Evolutionary conservation across 2,888 invertebrate species (phyloP).

Genomic region (Alentia gelatinosa): DNA sequence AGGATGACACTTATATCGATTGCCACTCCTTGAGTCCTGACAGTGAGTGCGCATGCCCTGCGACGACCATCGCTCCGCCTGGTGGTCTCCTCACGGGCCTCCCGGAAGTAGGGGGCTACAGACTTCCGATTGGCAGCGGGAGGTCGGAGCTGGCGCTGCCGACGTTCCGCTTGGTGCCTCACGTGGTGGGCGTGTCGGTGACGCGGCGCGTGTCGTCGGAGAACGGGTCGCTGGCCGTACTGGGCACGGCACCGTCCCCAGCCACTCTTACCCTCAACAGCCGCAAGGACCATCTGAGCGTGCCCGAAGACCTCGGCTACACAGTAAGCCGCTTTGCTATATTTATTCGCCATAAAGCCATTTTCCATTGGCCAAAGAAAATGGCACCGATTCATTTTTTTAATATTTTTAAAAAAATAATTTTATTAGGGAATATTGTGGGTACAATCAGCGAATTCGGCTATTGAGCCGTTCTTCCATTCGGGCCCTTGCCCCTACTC

Average conservation of each 20-base stretch:
- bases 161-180: neutral
- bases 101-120: neutral
- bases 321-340: too few relatives aligned
- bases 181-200: neutral
- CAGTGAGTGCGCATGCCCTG: neutral
- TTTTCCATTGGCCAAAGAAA: too few relatives aligned
- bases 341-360: too few relatives aligned
- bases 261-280: neutral
- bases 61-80: neutral
- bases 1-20: neutral
- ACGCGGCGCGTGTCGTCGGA: constrained; percentile 27
- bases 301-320: neutral
- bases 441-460: too few relatives aligned
- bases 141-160: neutral
- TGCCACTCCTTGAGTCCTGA: neutral
- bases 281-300: neutral
- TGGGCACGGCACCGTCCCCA: neutral
- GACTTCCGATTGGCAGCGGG: neutral
- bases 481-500: too few relatives aligned
- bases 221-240: neutral
- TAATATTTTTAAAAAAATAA: too few relatives aligned
- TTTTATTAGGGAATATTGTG: too few relatives aligned
- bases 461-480: too few relatives aligned
- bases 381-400: too few relatives aligned
- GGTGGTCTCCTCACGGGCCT: neutral